A percentile compares a stretch with the other conserved stretches of the same genome.
Evolutionary conservation across 2,113 vertebrate species (phyloP).

Genomic region (Phalacrocorax pelagicus): DNA sequence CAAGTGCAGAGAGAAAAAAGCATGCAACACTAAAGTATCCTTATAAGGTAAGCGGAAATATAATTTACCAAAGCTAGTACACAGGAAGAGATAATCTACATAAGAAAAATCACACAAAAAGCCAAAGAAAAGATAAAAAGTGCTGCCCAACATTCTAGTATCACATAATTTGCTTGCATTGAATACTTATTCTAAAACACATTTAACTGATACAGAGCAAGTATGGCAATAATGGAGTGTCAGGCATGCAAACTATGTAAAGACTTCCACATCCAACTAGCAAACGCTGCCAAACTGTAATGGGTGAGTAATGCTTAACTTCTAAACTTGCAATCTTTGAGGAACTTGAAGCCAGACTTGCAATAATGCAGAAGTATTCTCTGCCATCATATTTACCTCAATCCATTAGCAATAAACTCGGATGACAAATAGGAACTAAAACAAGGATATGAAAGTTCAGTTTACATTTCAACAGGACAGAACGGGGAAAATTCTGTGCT

Average conservation of each 20-base stretch:
- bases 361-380: constrained; percentile 1
- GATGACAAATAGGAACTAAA: constrained; percentile 10
- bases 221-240: not conserved
- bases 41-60: not conserved
- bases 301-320: not conserved
- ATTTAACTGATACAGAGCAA: not conserved
- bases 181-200: not conserved
- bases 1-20: not conserved
- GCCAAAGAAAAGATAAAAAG: not conserved
- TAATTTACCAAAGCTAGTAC: not conserved
- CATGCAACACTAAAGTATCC: not conserved
- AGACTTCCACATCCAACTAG: not conserved
- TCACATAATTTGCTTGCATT: not conserved
- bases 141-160: not conserved
- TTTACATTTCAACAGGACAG: not conserved
- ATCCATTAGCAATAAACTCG: not conserved
- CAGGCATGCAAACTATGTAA: not conserved
- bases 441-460: not conserved
- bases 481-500: constrained; percentile 5
- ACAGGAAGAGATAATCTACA: not conserved
- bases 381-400: not conserved
- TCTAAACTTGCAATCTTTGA: not conserved
- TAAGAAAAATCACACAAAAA: not conserved
- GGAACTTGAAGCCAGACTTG: not conserved
- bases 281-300: not conserved